Evolutionary conservation across 2,797 vertebrate species (phyloP).

Genomic region (Enteromius unitaeniatus): DNA sequence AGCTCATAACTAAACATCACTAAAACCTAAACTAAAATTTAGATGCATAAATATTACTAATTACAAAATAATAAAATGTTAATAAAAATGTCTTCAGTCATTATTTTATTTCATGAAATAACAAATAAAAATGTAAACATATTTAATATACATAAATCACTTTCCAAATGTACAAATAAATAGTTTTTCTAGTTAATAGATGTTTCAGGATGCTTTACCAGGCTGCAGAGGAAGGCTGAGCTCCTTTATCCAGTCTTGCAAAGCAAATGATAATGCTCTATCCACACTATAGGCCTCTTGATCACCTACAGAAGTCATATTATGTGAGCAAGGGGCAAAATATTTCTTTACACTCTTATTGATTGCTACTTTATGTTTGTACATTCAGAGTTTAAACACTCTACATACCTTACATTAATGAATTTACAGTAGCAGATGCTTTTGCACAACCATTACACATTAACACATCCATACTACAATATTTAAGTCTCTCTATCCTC

Average conservation of each 20-base stretch:
- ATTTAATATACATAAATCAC: background rate
- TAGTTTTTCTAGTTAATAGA: background rate
- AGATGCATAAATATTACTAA: background rate
- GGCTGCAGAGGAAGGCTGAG: constrained; percentile 81
- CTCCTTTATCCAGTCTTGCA: constrained; percentile 85
- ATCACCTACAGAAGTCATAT: constrained; percentile 66
- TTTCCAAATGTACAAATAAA: background rate
- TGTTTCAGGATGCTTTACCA: constrained; percentile 68
- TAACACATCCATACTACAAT: background rate
- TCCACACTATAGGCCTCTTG: constrained; percentile 80
- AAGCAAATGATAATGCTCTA: constrained; percentile 78
- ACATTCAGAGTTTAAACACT: background rate
- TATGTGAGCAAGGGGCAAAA: constrained; percentile 22
- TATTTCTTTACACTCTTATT: background rate
- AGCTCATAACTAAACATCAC: background rate
- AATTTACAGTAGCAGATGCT: background rate
- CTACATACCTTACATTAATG: background rate
- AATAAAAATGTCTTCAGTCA: background rate
- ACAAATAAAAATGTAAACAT: background rate
- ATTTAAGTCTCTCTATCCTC: constrained; percentile 10
- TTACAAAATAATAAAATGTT: background rate
- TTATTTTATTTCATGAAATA: background rate
- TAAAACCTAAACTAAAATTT: background rate
- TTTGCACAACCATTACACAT: background rate
- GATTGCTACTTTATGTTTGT: background rate